phyloP scores from a whole-genome alignment of 2,113 vertebrate species.

The Antigone vipio region DNA sequence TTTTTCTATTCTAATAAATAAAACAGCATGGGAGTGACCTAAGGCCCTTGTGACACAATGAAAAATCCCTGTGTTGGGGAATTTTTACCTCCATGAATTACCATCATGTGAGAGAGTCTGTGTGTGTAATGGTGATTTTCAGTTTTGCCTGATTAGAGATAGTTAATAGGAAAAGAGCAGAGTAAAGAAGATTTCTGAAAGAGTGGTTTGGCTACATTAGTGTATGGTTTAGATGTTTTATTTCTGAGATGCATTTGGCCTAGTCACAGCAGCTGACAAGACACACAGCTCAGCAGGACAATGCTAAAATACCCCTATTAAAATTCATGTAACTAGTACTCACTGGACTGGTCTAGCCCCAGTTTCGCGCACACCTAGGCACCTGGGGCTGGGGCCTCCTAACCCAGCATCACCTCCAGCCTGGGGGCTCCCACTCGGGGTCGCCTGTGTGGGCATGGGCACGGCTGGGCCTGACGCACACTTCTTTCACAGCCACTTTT shows the following conservation, averaged over 20 bases:
- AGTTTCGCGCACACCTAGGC: background rate
- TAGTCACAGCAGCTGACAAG: background rate
- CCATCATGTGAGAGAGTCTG: slow-evolving; percentile 3
- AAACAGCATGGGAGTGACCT: background rate
- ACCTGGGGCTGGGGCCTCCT: background rate
- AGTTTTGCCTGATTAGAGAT: slow-evolving; percentile 12
- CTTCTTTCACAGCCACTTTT: background rate
- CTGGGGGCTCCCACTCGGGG: rapidly evolving
- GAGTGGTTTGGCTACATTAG: background rate
- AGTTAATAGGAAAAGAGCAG: background rate
- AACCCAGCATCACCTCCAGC: background rate
- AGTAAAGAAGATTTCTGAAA: background rate
- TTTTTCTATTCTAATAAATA: background rate
- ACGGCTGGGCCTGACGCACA: background rate
- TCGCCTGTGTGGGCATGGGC: background rate
- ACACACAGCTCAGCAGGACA: background rate
- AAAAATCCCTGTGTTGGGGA: background rate
- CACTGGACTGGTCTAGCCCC: background rate
- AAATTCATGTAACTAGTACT: background rate
- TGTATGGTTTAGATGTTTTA: background rate
- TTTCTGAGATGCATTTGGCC: background rate
- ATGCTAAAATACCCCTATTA: background rate
- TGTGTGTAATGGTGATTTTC: background rate
- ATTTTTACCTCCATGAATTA: background rate
- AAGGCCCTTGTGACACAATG: background rate